These are phyloP conservation scores for Sebastes matsubarae DNA, from an alignment of 2,797 vertebrate species.

Conservation along the genomic window DNA sequence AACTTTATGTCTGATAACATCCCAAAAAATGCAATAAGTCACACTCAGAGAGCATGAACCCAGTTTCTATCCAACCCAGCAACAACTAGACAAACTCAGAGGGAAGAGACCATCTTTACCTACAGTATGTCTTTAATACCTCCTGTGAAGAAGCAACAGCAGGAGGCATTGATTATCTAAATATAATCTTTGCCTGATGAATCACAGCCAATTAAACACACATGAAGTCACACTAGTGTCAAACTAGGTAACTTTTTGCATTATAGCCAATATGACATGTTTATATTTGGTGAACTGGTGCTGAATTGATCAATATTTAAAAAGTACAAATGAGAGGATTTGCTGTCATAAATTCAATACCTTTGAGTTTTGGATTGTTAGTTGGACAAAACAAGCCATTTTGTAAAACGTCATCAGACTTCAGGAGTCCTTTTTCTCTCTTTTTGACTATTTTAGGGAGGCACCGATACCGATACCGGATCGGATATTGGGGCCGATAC, in stretches of 20 bases:
- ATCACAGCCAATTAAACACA: neutral
- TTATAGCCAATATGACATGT: neutral
- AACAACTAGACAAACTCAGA: neutral
- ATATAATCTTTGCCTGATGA: neutral
- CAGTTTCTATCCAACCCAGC: neutral
- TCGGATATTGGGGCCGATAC: too few species aligned
- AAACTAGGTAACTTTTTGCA: neutral
- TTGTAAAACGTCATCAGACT: neutral
- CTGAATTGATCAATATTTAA: neutral
- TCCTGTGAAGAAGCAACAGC: neutral
- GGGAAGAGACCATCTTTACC: neutral
- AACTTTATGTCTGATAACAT: conserved; percentile 48
- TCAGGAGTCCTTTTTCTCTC: neutral
- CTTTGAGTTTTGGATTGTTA: neutral
- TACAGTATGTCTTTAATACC: neutral
- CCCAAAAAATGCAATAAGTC: conserved; percentile 19
- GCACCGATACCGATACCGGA: too few species aligned
- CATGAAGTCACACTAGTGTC: neutral
- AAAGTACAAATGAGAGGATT: neutral
- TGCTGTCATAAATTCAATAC: neutral
- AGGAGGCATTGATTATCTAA: neutral
- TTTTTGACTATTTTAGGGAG: too few species aligned
- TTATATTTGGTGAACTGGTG: neutral
- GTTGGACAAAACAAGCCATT: neutral
- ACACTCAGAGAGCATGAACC: neutral